Evolutionary conservation across 2,888 invertebrate species (phyloP), one percentile per base, ranked within the genome.

Genomic region (Drosophila paucipuncta): DNA sequence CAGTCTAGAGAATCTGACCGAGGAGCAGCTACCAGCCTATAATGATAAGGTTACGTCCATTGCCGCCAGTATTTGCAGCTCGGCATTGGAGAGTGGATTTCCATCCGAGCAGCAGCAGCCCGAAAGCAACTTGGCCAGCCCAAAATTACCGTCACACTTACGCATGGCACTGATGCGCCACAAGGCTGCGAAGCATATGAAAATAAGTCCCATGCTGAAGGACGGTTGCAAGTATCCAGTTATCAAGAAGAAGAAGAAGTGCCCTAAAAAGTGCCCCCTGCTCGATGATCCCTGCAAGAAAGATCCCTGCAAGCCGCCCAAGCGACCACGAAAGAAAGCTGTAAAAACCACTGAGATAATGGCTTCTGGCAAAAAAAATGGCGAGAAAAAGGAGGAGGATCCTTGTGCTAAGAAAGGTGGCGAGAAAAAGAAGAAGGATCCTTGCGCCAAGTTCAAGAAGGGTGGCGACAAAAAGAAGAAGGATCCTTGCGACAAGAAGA

Each of bases 1-100:
- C 2, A 54, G 82, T 9, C 31, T 31, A 31, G 31, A 9, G 9
- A 31, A 31, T 31, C 50, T 91, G 7, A 68, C 72, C 1, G 66
- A 75, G 0, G 70, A 83, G 0, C 62, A 76, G n/a, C 61, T 87
- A 25, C 82, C 91, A 0, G 77, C 79, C 13, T 91, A 83, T 10
- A 92, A 91, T 58, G 91, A 92, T 11, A 73, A 78, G n/a, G 79
- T 92, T 0, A 91, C 91, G 4, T 78, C 91, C 0, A 73, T 92
- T 53, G 91, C 91, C 0, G 91, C 92, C 5, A 91, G 82, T 54
- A 80, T 92, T 3, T 92, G 92, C 71, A 91, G 91, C 41, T 82
- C 86, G 0, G 91, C 91, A 0, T 52, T 92, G 6, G 79, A 89
- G 37, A 76, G 72, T 25, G 88, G 90, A 0, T 89, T 92, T 31